phyloP scores from a whole-genome alignment of 2,797 vertebrate species.

The Arnoldichthys spilopterus region DNA sequence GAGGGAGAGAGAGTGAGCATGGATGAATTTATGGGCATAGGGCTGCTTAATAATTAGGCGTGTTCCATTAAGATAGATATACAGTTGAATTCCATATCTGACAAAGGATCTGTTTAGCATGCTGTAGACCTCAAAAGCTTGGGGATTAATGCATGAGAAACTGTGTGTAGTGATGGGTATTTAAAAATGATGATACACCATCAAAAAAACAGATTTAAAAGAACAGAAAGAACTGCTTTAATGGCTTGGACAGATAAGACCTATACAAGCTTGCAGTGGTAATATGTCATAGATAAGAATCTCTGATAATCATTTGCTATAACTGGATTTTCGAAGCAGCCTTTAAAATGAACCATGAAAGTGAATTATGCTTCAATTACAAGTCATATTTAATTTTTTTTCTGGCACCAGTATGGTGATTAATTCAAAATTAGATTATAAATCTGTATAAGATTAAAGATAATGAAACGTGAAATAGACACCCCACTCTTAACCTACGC shows the following conservation, averaged over 20 bases:
- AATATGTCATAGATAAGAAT: conserved; percentile 45
- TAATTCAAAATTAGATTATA: conserved; percentile 52
- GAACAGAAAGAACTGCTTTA: conserved; percentile 51
- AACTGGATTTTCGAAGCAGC: conserved; percentile 37
- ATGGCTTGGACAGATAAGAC: conserved; percentile 29
- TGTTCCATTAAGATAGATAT: not conserved
- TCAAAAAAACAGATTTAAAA: too few relatives aligned
- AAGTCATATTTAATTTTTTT: conserved; percentile 48
- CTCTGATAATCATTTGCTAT: conserved; percentile 12
- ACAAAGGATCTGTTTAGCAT: not conserved
- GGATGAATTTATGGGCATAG: not conserved
- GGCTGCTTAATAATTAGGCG: not conserved
- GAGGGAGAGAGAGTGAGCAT: not conserved
- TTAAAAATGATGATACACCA: too few relatives aligned
- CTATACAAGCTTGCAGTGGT: not conserved
- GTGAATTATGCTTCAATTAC: conserved; percentile 56
- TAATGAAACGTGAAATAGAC: conserved; percentile 12
- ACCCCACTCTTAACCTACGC: conserved; percentile 9
- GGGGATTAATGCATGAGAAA: not conserved
- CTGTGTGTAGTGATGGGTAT: too few relatives aligned
- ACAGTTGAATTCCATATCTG: not conserved
- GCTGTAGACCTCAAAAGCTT: not conserved
- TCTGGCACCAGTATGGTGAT: conserved; percentile 47
- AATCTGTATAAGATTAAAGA: conserved; percentile 46
- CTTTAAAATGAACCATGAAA: conserved; percentile 52